Base-by-base conservation (phyloP, 1,140 invertebrate species). In the Limonius californicus region DNA sequence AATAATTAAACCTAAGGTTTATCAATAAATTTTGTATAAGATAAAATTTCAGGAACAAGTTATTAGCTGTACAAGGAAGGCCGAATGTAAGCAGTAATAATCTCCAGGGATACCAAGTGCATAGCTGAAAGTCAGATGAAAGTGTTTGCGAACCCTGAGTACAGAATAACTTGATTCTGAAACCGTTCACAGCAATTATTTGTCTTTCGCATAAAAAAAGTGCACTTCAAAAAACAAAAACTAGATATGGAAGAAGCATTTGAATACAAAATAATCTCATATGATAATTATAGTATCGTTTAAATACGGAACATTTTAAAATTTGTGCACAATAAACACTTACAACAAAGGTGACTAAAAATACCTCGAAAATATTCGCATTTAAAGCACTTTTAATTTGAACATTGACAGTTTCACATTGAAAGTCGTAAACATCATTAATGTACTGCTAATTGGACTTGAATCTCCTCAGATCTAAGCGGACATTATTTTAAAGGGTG, bases 151-250 rank as follows among this genome's bases (percentile, higher is more conserved):
- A n/a, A n/a, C n/a, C n/a, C n/a, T n/a, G n/a, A n/a, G n/a, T n/a
- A n/a, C 9, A 39, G 8, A n/a, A 39, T 50, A 50, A 50, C n/a
- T 39, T 21, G 45, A 45, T 6, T 50, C 45, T 50, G 45, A 50
- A 50, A 50, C 19, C 7, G 8, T 55, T 55, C 53, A 55, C 53
- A 55, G 53, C 53, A 55, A 55, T 32, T 54, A 30, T 55, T 55
- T 55, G 53, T 55, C 53, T 55, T 55, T 55, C 53, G 27, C 53
- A 27, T 50, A 55, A 23, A 55, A 27, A 27, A 23, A 19, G 50
- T 55, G 27, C 27, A 23, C 27, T 11, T 16, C 30, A 55, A 54
- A 20, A 54, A 19, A 20, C 2, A 50, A 50, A 50, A 50, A 50
- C 16, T 50, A 50, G 45, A 50, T 50, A 50, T 32, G 27, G 20